Evolutionary conservation across 2,113 vertebrate genomes (phyloP), one percentile per base, ranked within the genome.

Genomic region (Agapornis roseicollis): DNA sequence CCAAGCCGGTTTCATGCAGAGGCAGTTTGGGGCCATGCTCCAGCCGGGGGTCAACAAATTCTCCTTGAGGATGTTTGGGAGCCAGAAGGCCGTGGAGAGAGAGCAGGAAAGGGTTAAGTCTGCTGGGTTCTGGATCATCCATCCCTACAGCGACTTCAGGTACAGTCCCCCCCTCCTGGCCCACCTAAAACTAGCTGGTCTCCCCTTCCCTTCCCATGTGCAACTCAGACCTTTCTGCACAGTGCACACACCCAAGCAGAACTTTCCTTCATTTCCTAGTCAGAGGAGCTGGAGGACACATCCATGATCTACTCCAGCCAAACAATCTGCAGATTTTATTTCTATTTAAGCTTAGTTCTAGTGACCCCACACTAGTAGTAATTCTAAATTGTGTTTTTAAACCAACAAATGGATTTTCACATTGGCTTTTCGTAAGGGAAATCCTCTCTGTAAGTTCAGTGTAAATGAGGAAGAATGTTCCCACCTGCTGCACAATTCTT

Each of bases 121-220:
- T 52, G 99, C 99, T 17, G 99, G 99, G 77, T 99, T 99, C 98
- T 99, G 99, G 99, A 99, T 99, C 98, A 99, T 99, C 98, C 99
- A 99, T 93, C 99, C 99, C 35, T 99, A 99, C 98, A 99, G 99
- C 95, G 99, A 99, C 97, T 99, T 99, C 99, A 99, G 99, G 99
- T 99, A 98, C 98, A 88, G 3, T 7, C 18, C n/a, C 55, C 55
- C 65, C 35, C 35, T 56, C 52, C 71, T 6, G 5, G 29, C 65
- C 66, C 61, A 13, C 52, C 87, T 65, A 39, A 11, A 27, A 42
- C 11, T 24, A 73, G 31, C 77, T 50, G 78, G 65, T 11, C 55
- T 87, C 23, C 78, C 87, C 61, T 80, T 92, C 42, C 78, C 70
- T 9, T 70, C 2, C 27, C 64, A 14, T 35, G 68, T 18, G 68